Percentiles rank a stretch among this genome's conserved stretches.
These are phyloP conservation scores for Chironomus tentans DNA, from an alignment of 2,888 invertebrate genomes.

Conservation along the genomic window DNA sequence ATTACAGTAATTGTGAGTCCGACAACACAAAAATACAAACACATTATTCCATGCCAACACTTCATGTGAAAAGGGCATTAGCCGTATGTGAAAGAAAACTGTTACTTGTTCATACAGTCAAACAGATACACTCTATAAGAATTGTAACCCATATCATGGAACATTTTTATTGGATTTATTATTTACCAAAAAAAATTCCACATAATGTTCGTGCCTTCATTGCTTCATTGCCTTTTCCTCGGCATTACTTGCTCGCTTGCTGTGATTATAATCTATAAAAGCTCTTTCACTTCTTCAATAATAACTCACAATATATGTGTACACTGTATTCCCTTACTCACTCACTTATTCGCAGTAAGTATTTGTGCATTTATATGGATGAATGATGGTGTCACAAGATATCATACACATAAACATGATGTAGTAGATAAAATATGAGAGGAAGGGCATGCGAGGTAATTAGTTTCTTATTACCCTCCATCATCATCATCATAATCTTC, in stretches of 20 bases:
- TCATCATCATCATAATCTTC: neutral
- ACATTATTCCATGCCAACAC: neutral
- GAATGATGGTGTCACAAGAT: too few relatives aligned
- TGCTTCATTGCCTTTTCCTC: neutral
- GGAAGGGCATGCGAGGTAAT: neutral
- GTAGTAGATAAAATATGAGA: neutral
- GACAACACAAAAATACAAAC: neutral
- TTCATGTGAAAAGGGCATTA: neutral
- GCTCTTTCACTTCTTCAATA: neutral
- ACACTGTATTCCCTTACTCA: too few relatives aligned
- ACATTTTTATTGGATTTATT: too few relatives aligned
- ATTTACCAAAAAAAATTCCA: too few relatives aligned
- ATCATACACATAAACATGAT: too few relatives aligned
- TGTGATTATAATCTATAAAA: neutral
- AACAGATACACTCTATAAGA: too few relatives aligned
- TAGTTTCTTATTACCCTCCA: neutral
- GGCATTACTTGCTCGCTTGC: neutral
- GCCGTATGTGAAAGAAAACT: neutral
- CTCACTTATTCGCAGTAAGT: too few relatives aligned
- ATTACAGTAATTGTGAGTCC: too few relatives aligned
- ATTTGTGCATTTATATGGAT: too few relatives aligned
- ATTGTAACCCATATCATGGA: too few relatives aligned
- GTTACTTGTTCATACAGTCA: too few relatives aligned
- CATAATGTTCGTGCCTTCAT: neutral
- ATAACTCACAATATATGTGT: neutral